phyloP scores from a whole-genome alignment of 2,888 invertebrate genomes.

The Polyommatus icarus region DNA sequence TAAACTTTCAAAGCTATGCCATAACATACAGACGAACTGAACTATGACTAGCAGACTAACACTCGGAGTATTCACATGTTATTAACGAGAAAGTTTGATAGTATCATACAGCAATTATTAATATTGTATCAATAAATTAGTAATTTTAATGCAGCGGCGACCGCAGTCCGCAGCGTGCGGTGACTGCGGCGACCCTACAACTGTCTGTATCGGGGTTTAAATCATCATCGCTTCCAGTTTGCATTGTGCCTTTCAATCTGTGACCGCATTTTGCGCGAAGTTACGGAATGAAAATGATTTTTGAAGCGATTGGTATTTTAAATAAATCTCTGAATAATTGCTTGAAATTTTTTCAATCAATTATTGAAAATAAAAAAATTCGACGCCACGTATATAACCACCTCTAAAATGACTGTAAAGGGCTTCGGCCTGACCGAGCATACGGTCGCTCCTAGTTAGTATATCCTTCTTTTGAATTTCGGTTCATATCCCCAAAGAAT shows the following conservation, averaged over 20 bases:
- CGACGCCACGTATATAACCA: too few relatives aligned
- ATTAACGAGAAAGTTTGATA: neutral
- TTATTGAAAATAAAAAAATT: too few relatives aligned
- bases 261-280: slow-evolving; percentile 1
- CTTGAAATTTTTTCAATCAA: too few relatives aligned
- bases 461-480: too few relatives aligned
- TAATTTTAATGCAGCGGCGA: slow-evolving; percentile 36
- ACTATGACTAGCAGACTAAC: neutral
- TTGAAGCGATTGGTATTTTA: neutral
- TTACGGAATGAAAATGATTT: neutral
- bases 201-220: slow-evolving; percentile 53
- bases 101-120: slow-evolving; percentile 19
- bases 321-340: too few relatives aligned
- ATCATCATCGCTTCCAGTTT: neutral
- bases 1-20: neutral
- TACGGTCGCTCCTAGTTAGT: too few relatives aligned
- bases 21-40: neutral
- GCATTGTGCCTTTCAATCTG: neutral
- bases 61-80: neutral
- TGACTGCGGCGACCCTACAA: slow-evolving; percentile 50
- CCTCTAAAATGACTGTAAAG: too few relatives aligned
- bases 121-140: slow-evolving; percentile 40
- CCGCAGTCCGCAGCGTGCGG: slow-evolving; percentile 42
- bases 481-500: too few relatives aligned
- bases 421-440: too few relatives aligned